Conservation (phyloP, 2,888 invertebrate species). For the Drosophila conformis region DNA sequence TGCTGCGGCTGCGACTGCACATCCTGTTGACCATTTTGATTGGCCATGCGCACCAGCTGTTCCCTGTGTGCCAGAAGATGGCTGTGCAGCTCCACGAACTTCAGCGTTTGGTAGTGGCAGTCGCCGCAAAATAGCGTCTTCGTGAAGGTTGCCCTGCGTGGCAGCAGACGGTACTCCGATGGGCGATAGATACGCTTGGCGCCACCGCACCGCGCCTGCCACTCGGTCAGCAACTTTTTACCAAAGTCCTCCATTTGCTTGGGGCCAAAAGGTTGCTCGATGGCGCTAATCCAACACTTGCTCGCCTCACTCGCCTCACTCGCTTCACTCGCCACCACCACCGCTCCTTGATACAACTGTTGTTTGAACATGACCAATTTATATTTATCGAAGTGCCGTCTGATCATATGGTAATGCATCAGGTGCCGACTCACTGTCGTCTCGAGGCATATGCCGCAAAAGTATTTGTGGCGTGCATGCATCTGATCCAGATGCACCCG, state of each 20-base stretch:
- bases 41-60: conserved; percentile 88
- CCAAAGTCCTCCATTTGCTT: conserved; percentile 61
- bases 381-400: conserved; percentile 85
- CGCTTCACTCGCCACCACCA: no score
- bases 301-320: conserved; percentile 66
- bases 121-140: conserved; percentile 88
- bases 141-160: conserved; percentile 88
- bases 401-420: conserved; percentile 86
- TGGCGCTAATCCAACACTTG: conserved; percentile 36
- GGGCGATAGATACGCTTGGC: conserved; percentile 86
- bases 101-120: conserved; percentile 90
- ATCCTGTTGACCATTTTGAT: conserved; percentile 47
- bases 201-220: conserved; percentile 65
- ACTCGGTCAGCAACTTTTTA: conserved; percentile 60
- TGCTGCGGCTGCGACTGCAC: not conserved
- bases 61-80: conserved; percentile 84
- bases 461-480: conserved; percentile 87
- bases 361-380: conserved; percentile 7
- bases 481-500: conserved; percentile 87
- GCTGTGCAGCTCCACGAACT: conserved; percentile 88
- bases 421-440: conserved; percentile 74
- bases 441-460: conserved; percentile 87
- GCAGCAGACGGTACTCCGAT: conserved; percentile 88
- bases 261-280: conserved; percentile 72
- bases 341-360: not conserved